Conservation (phyloP, 2,113 vertebrate species). For the Orientallactaga bullata region DNA sequence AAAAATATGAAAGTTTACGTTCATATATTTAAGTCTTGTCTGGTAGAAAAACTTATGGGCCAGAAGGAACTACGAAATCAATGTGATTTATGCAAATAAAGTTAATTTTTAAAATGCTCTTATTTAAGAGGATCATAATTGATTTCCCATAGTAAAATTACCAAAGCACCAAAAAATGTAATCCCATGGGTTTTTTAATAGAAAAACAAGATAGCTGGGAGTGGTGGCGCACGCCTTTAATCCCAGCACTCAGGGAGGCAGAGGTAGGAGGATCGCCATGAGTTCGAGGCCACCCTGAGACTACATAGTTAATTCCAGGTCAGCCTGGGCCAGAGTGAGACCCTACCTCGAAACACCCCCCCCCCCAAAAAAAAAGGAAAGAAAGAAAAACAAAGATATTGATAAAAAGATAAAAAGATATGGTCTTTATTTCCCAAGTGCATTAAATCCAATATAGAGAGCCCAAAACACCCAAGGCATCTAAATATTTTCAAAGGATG, state of each 20-base stretch:
- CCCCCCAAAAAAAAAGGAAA: too few species aligned
- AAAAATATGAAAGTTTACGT: slow-evolving; percentile 27
- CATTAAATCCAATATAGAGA: neutral
- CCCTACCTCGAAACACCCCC: too few species aligned
- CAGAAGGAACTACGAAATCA: neutral
- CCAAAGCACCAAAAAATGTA: neutral
- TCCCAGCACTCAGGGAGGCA: too few species aligned
- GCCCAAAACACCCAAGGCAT: neutral
- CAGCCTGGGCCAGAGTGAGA: too few species aligned
- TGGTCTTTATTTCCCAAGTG: slow-evolving; percentile 43
- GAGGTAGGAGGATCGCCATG: too few species aligned
- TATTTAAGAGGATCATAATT: slow-evolving; percentile 32
- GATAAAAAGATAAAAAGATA: slow-evolving; percentile 42
- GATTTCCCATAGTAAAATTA: slow-evolving; percentile 29
- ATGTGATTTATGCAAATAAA: slow-evolving; percentile 3
- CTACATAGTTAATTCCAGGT: too few species aligned
- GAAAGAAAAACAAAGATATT: slow-evolving; percentile 20
- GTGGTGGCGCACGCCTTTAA: too few species aligned
- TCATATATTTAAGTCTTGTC: neutral
- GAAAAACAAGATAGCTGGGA: too few species aligned
- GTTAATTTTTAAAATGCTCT: neutral
- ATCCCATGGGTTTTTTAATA: neutral
- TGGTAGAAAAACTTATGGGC: neutral
- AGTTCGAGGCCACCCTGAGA: too few species aligned
- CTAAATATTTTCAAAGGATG: neutral